Conservation (phyloP, 2,888 invertebrate genomes). For the Meteorus cinctellus region DNA sequence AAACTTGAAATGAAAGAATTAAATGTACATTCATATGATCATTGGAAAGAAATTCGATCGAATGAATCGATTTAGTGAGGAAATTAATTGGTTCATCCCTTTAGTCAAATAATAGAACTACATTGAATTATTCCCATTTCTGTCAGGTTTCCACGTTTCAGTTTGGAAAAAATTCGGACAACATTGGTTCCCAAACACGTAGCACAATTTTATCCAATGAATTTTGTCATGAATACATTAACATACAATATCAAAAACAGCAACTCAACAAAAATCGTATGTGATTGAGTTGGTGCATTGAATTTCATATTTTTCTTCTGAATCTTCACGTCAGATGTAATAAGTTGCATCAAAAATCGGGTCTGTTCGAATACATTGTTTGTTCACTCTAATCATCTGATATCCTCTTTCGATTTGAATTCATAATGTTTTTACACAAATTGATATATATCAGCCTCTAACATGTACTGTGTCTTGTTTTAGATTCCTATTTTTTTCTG, state of each 20-base stretch:
- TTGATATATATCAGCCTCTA: constrained; percentile 72
- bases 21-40: too few species aligned
- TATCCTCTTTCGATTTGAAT: constrained; percentile 41
- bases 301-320: too few species aligned
- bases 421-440: constrained; percentile 73
- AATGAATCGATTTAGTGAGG: too few species aligned
- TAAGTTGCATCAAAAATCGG: constrained; percentile 36
- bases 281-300: constrained; percentile 26
- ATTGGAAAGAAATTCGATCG: too few species aligned
- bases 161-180: too few species aligned
- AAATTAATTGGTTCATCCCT: too few species aligned
- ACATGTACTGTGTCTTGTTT: constrained; percentile 42
- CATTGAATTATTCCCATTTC: too few species aligned
- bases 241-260: not conserved
- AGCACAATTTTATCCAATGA: too few species aligned
- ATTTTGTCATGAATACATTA: constrained; percentile 78
- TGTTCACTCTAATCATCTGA: constrained; percentile 71
- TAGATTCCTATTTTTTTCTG: constrained; percentile 24
- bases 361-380: constrained; percentile 64
- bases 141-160: too few species aligned
- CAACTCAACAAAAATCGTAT: constrained; percentile 35
- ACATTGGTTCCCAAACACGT: too few species aligned
- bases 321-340: not conserved
- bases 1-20: too few species aligned
- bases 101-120: too few species aligned